These are phyloP conservation scores for Ferdinandea cuprea DNA, from an alignment of 2,888 invertebrate genomes.

Conservation along the genomic window DNA sequence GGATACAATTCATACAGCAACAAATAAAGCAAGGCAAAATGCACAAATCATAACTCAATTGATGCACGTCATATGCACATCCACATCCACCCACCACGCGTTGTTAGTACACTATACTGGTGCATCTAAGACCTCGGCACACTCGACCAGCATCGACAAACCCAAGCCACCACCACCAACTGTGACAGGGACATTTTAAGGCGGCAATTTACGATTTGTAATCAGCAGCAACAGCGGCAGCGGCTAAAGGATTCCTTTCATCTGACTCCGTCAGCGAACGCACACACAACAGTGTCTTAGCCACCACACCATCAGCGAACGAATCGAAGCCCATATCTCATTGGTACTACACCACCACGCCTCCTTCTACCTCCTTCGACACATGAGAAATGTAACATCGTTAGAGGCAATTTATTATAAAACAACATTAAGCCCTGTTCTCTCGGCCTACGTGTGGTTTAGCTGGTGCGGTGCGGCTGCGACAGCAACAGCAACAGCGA, in stretches of 20 bases:
- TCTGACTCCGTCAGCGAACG: conserved; percentile 68
- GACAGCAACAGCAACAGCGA: conserved; percentile 5
- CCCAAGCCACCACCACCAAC: conserved; percentile 73
- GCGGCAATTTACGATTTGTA: conserved; percentile 83
- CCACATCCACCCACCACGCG: conserved; percentile 23
- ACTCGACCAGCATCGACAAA: not conserved
- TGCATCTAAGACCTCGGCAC: not conserved
- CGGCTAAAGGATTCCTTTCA: conserved; percentile 63
- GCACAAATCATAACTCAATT: conserved; percentile 68
- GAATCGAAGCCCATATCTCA: conserved; percentile 70
- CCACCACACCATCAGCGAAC: conserved; percentile 66
- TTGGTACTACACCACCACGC: conserved; percentile 67
- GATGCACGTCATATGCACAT: conserved; percentile 45
- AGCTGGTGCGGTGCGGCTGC: conserved; percentile 19
- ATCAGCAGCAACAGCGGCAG: conserved; percentile 73
- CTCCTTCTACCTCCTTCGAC: conserved; percentile 74
- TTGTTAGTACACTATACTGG: conserved; percentile 11
- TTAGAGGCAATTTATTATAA: conserved; percentile 83
- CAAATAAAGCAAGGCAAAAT: too few species aligned
- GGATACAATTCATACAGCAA: conserved; percentile 54
- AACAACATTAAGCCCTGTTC: conserved; percentile 75
- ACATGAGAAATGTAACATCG: conserved; percentile 83
- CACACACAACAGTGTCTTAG: conserved; percentile 67
- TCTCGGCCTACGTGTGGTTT: conserved; percentile 56
- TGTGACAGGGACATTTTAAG: conserved; percentile 81